Evolutionary conservation across 2,888 invertebrate species (phyloP), one percentile per base, ranked within the genome.

Genomic region (Andrena praecox): DNA sequence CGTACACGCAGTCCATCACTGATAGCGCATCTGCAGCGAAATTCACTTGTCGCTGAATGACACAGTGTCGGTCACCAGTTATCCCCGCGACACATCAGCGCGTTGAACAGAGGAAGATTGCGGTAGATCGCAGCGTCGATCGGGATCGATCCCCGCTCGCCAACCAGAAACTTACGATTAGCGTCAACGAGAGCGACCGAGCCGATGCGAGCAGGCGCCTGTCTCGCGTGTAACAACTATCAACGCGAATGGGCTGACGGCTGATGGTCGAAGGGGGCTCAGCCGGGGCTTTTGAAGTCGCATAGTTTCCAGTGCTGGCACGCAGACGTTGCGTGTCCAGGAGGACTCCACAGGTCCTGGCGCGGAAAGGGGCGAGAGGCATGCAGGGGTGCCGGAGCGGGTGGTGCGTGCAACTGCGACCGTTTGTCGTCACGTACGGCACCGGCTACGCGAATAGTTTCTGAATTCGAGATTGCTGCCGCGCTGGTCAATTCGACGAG

Each of bases 271-370:
- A 74, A 42, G 27, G 73, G 73, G 77, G 62, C 29, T 54, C 60
- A 67, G 63, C 76, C 84, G 67, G 83, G 81, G 91, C 92, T 92
- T 93, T 92, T 89, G 90, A 92, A 91, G 91, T 91, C 91, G 91
- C 92, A 92, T 91, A 92, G 88, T 89, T 90, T 78, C 89, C 85
- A 89, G 82, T 88, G 87, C 80, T 81, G 92, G 91, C 91, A 92
- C 90, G 93, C 91, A 92, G 92, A 91, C 91, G 86, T 93, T 88
- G 93, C 93, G 92, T 93, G 93, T 91, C 90, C 90, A 85, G 86
- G 73, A 80, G 79, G 86, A 83, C 80, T 67, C 50, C 33, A 2
- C 56, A 70, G 79, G 67, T 75, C 81, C n/a, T 6, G 42, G 42
- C 62, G 52, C 52, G 48, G 42, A 27, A 10, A 29, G 67, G 70